Conservation (phyloP, 2,113 vertebrate species). For the Ondatra zibethicus region DNA sequence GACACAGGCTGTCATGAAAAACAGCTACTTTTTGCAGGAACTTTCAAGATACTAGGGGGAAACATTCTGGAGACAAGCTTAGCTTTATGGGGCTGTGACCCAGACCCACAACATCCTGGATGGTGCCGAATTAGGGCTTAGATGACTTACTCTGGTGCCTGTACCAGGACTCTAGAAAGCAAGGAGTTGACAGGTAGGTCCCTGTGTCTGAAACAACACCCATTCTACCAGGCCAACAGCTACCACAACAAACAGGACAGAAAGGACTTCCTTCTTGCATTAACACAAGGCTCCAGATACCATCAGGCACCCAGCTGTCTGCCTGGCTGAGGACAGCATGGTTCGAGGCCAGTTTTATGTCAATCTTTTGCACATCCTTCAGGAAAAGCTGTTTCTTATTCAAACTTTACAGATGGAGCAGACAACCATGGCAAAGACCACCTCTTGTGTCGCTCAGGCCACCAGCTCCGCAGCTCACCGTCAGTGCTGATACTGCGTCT, state of each 20-base stretch:
- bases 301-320: neutral
- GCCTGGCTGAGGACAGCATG: slow-evolving; percentile 3
- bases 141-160: neutral
- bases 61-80: neutral
- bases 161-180: neutral
- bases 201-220: neutral
- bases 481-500: neutral
- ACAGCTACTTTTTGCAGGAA: neutral
- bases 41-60: neutral
- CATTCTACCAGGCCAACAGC: neutral
- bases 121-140: neutral
- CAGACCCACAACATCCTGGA: neutral
- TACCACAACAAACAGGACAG: neutral
- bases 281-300: neutral
- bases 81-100: neutral
- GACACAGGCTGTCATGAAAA: neutral
- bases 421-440: neutral
- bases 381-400: neutral
- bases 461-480: neutral
- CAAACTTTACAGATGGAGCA: neutral
- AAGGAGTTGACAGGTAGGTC: neutral
- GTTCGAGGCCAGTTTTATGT: neutral
- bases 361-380: neutral
- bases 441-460: neutral
- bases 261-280: neutral